Conservation (phyloP, 2,797 vertebrate species). For the Tapera naevia region DNA sequence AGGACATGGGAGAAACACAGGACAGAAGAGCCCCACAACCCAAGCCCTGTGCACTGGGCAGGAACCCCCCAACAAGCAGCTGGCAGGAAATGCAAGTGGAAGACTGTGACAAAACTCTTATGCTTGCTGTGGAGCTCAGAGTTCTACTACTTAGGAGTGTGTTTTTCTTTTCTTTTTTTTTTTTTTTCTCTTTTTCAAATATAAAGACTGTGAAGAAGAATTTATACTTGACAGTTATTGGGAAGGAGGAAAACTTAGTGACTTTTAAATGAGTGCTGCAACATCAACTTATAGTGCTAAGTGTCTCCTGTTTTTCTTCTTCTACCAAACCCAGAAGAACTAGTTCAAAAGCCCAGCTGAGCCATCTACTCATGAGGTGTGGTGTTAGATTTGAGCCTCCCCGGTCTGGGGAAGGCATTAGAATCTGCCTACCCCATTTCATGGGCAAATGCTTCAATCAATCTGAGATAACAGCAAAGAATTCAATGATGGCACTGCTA, state of each 20-base stretch:
- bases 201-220: background rate
- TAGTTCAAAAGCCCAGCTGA: background rate
- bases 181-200: background rate
- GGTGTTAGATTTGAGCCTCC: background rate
- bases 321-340: background rate
- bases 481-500: rapidly evolving
- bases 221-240: background rate
- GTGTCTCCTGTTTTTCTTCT: background rate
- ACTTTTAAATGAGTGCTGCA: background rate
- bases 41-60: background rate
- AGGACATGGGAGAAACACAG: background rate
- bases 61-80: background rate
- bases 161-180: background rate
- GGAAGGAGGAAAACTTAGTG: background rate
- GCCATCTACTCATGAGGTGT: background rate
- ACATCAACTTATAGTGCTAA: background rate
- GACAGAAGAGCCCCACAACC: background rate
- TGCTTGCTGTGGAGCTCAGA: background rate
- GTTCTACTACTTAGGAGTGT: background rate
- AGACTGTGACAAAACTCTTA: background rate
- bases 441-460: background rate
- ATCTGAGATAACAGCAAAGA: background rate
- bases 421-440: background rate
- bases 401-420: background rate
- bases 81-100: background rate